Percentiles rank a stretch among this genome's conserved stretches.
These are phyloP conservation scores for Euphysa ruthae DNA, from an alignment of 30 jellyfish, hydroid and myxozoan genomes.

Conservation along the genomic window DNA sequence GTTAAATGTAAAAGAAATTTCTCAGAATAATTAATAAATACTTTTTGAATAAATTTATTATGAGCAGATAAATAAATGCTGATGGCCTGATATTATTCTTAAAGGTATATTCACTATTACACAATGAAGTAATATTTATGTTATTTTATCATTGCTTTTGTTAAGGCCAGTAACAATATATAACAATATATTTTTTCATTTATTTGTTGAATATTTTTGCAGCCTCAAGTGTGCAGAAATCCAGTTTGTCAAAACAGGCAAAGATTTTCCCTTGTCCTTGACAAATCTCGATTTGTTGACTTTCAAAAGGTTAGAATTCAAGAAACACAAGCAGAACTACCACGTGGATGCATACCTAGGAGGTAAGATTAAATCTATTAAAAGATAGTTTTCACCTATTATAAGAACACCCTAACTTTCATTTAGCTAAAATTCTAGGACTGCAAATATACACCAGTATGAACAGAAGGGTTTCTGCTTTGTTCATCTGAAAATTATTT, in stretches of 20 bases:
- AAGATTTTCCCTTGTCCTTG: conserved; percentile 76
- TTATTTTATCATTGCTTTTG: not conserved
- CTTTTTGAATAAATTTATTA: no score
- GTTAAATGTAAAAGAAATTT: no score
- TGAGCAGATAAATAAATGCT: no score
- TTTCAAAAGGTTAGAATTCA: conserved; percentile 97
- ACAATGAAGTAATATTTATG: no score
- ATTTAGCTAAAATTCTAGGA: no score
- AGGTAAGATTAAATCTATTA: conserved; percentile 38
- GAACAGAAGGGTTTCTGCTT: no score
- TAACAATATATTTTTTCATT: not conserved
- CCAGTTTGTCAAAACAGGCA: conserved; percentile 93
- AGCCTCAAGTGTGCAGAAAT: conserved; percentile 96
- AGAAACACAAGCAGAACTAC: conserved; percentile 99
- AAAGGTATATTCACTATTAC: no score
- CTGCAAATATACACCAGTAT: no score
- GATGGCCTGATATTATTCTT: no score
- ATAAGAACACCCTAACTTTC: no score
- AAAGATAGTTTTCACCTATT: no score
- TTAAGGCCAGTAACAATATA: not conserved
- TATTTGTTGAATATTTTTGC: not conserved
- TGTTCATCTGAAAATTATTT: not conserved
- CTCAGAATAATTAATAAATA: no score
- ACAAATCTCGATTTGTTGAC: conserved; percentile 94
- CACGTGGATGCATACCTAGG: conserved; percentile 99